These are phyloP conservation scores for Nesidiocoris tenuis DNA, from an alignment of 2,888 invertebrate species.

Conservation along the genomic window DNA sequence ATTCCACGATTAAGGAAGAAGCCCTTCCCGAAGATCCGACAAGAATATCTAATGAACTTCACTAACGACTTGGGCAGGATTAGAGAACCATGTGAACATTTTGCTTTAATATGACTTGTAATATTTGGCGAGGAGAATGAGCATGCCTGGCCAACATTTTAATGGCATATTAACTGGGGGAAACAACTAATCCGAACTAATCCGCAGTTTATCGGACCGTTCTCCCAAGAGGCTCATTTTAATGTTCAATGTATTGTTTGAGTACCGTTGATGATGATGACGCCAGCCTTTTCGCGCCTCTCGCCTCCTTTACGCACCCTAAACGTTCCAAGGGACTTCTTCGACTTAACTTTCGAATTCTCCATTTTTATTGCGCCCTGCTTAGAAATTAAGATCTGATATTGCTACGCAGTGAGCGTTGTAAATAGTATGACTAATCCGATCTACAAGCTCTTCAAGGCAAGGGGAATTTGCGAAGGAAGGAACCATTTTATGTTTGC, in stretches of 20 bases:
- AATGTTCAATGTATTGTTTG: slow-evolving; percentile 41
- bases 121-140: slow-evolving; percentile 35
- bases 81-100: slow-evolving; percentile 44
- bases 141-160: slow-evolving; percentile 38
- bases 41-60: slow-evolving; percentile 43
- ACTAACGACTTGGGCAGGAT: slow-evolving; percentile 42
- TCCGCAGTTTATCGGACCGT: slow-evolving; percentile 41
- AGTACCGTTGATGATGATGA: slow-evolving; percentile 28
- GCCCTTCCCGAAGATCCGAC: slow-evolving; percentile 40
- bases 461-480: too few species aligned
- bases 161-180: slow-evolving; percentile 41
- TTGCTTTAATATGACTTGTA: slow-evolving; percentile 44
- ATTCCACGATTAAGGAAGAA: slow-evolving; percentile 39
- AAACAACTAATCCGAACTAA: slow-evolving; percentile 42
- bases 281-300: slow-evolving; percentile 7
- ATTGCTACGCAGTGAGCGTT: too few species aligned
- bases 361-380: neutral
- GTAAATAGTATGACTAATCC: too few species aligned
- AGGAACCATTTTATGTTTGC: too few species aligned
- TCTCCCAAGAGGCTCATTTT: slow-evolving; percentile 22
- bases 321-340: neutral
- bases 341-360: neutral
- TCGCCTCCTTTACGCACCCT: neutral
- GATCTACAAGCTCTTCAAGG: too few species aligned
- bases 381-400: too few species aligned